Conservation (phyloP, 1,140 invertebrate genomes). For the Nymphalis io region DNA sequence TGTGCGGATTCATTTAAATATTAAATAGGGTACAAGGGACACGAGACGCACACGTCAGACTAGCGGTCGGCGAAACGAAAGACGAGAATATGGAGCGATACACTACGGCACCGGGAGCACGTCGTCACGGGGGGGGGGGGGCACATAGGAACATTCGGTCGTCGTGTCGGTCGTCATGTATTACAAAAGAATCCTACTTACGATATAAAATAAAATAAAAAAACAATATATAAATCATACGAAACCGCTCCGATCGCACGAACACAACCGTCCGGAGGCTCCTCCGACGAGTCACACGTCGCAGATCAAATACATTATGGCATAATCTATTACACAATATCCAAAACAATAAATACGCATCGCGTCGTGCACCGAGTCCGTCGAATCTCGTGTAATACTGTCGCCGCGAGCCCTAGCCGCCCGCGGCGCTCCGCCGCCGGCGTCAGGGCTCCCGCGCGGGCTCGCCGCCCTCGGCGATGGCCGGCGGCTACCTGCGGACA, state of each 20-base stretch:
- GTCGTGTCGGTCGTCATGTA: constrained; percentile 28
- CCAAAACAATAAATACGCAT: constrained; percentile 60
- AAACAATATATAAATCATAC: constrained; percentile 46
- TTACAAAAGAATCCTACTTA: constrained; percentile 39
- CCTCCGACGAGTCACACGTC: constrained; percentile 51
- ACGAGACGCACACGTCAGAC: constrained; percentile 12
- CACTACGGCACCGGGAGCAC: neutral
- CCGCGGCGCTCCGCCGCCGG: neutral
- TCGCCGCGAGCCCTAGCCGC: constrained; percentile 2
- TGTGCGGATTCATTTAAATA: constrained; percentile 14
- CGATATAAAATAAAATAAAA: constrained; percentile 41
- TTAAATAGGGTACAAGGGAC: constrained; percentile 23
- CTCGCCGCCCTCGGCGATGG: constrained; percentile 33
- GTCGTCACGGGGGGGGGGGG: neutral
- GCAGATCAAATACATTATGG: constrained; percentile 67
- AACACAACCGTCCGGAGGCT: constrained; percentile 40
- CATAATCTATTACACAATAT: constrained; percentile 57
- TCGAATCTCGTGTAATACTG: constrained; percentile 1
- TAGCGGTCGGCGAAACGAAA: constrained; percentile 11
- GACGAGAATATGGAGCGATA: neutral
- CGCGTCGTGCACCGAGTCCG: constrained; percentile 26
- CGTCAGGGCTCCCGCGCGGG: constrained; percentile 10
- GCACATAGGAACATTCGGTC: constrained; percentile 55
- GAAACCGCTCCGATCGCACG: constrained; percentile 40
- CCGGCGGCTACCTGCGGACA: constrained; percentile 59